Evolutionary conservation across 2,888 invertebrate species (phyloP), one percentile per base, ranked within the genome.

Genomic region (Torymus tubicola): DNA sequence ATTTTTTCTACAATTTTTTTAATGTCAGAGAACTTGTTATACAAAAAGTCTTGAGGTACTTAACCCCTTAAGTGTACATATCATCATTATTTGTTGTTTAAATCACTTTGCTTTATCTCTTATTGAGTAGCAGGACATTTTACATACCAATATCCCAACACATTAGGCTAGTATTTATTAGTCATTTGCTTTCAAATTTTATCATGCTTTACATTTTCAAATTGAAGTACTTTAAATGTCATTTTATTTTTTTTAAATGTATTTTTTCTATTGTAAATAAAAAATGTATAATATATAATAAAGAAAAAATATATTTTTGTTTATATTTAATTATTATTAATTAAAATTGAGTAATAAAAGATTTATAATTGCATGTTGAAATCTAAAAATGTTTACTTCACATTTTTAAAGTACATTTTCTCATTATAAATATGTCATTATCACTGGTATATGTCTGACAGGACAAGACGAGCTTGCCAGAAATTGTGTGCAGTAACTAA

Each of bases 381-480:
- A 42, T 42, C 8, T 42, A 42, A 42, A 42, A 21, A 24, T 11
- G 55, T 68, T 52, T 24, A 24, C 14, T 67, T 21, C 10, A 71
- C 13, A 31, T 21, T 61, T 69, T 72, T 63, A 63, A 63, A 63
- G 74, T 74, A 65, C 67, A 64, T 31, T 42, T 42, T 42, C 8
- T 21, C 52, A 31, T 58, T 69, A 42, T 60, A 72, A 63, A 67
- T 78, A 57, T 42, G 42, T 42, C 72, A 73, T 69, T 83, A 31
- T 76, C 64, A 79, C 31, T 81, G 64, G 57, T 78, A 73, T 83
- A 83, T 85, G 84, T 84, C 85, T 85, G 83, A 85, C 85, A 86
- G 85, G 85, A 85, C 83, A 81, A 85, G 83, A 85, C 82, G 78
- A 83, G 77, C 75, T 84, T 69, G 75, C 78, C 81, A 84, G 84